phyloP scores from a whole-genome alignment of 2,797 vertebrate species.

The Mormyrops attenuatus region DNA sequence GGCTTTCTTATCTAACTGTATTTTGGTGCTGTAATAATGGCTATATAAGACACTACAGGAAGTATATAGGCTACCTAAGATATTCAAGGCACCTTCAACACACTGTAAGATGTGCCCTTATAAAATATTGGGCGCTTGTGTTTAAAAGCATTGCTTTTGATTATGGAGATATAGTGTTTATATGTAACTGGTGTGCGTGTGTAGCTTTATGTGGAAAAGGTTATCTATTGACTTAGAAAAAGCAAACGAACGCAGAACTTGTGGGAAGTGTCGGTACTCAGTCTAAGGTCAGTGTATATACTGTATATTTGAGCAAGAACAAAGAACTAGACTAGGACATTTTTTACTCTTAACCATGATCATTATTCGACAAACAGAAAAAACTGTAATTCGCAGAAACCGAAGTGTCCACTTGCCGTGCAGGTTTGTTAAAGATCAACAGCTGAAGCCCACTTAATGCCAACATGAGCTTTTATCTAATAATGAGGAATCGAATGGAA shows the following conservation, averaged over 20 bases:
- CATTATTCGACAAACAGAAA: background rate
- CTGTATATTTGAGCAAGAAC: background rate
- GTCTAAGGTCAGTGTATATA: background rate
- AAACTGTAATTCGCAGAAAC: background rate
- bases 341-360: background rate
- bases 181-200: background rate
- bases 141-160: background rate
- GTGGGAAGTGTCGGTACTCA: background rate
- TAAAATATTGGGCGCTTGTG: background rate
- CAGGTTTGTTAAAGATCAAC: background rate
- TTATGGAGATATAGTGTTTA: background rate
- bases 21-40: background rate
- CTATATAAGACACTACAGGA: background rate
- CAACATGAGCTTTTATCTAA: background rate
- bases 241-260: background rate
- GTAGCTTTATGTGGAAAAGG: background rate
- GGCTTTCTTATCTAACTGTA: background rate
- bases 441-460: background rate
- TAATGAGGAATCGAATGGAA: background rate
- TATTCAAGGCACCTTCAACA: background rate
- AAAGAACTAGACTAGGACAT: background rate
- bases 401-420: background rate
- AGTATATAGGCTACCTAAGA: background rate
- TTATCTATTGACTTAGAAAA: slow-evolving; percentile 1
- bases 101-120: background rate